These are phyloP conservation scores for Saguinus imperator DNA, from an alignment of 2,113 vertebrate genomes.

Conservation along the genomic window DNA sequence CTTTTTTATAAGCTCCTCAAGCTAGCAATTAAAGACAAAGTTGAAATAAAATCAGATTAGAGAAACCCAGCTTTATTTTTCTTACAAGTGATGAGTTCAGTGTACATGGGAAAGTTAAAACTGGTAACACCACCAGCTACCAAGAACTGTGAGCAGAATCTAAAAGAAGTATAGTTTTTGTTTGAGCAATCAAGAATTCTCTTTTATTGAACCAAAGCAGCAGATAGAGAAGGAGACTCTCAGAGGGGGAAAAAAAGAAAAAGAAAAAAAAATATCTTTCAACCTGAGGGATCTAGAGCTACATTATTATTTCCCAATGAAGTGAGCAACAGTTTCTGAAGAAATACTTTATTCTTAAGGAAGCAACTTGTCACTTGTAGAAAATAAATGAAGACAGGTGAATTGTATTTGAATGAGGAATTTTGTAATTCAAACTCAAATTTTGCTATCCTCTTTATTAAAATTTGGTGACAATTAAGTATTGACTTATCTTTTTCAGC, in stretches of 20 bases:
- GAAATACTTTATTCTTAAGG: slow-evolving; percentile 37
- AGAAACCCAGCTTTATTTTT: slow-evolving; percentile 36
- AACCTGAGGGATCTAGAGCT: slow-evolving; percentile 63
- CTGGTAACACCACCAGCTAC: slow-evolving; percentile 53
- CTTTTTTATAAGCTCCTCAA: background rate
- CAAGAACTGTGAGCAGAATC: slow-evolving; percentile 72
- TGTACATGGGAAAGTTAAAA: slow-evolving; percentile 42
- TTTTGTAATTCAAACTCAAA: slow-evolving; percentile 27
- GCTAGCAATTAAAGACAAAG: slow-evolving; percentile 8
- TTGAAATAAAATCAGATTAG: background rate
- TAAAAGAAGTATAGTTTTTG: slow-evolving; percentile 69
- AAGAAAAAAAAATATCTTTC: slow-evolving; percentile 48
- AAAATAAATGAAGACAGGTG: background rate
- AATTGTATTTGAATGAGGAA: background rate
- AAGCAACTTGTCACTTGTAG: slow-evolving; percentile 52
- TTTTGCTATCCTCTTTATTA: background rate
- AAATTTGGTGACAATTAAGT: background rate
- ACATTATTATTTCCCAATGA: slow-evolving; percentile 70
- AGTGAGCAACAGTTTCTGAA: slow-evolving; percentile 55
- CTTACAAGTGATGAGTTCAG: slow-evolving; percentile 25
- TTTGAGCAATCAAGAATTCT: slow-evolving; percentile 78
- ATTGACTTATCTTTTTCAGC: slow-evolving; percentile 4
- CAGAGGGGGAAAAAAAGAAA: background rate
- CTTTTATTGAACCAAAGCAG: slow-evolving; percentile 77
- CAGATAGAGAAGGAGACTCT: slow-evolving; percentile 68